These are phyloP conservation scores for Coluber constrictor DNA, from an alignment of 2,797 vertebrate genomes.

Conservation along the genomic window DNA sequence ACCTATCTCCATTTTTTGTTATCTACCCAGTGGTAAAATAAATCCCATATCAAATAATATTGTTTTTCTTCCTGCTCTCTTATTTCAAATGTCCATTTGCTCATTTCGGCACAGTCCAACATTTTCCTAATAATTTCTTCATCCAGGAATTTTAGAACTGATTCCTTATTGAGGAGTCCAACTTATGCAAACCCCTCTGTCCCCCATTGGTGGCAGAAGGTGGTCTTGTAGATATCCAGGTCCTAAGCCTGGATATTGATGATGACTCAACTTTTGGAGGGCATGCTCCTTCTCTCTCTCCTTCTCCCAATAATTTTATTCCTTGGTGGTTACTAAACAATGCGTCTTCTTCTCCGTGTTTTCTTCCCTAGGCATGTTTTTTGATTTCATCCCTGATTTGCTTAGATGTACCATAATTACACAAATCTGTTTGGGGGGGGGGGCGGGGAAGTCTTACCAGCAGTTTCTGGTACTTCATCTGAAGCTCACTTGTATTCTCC, in stretches of 20 bases:
- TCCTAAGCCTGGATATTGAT: too few relatives aligned
- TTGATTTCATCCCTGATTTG: not conserved
- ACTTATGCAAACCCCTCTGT: not conserved
- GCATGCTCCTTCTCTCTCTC: not conserved
- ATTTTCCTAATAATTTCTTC: too few relatives aligned
- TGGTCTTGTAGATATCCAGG: too few relatives aligned
- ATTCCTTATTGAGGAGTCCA: not conserved
- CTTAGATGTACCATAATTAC: not conserved
- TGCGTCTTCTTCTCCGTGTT: not conserved
- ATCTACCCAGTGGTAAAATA: too few relatives aligned
- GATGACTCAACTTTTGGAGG: too few relatives aligned
- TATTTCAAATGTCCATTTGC: too few relatives aligned
- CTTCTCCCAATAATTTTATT: not conserved
- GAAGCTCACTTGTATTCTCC: constrained; percentile 77
- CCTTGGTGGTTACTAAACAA: not conserved
- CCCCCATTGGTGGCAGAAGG: too few relatives aligned
- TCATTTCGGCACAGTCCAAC: too few relatives aligned
- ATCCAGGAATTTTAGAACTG: not conserved
- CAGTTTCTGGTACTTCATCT: constrained; percentile 87
- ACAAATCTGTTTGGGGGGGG: not conserved
- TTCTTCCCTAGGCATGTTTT: not conserved
- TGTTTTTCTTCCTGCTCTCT: too few relatives aligned
- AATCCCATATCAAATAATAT: too few relatives aligned
- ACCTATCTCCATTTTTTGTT: too few relatives aligned
- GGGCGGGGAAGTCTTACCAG: constrained; percentile 77